A percentile compares a stretch with the other conserved stretches of the same genome.
Conservation (phyloP, 2,888 invertebrate species). For the Ennomos quercinarius region DNA sequence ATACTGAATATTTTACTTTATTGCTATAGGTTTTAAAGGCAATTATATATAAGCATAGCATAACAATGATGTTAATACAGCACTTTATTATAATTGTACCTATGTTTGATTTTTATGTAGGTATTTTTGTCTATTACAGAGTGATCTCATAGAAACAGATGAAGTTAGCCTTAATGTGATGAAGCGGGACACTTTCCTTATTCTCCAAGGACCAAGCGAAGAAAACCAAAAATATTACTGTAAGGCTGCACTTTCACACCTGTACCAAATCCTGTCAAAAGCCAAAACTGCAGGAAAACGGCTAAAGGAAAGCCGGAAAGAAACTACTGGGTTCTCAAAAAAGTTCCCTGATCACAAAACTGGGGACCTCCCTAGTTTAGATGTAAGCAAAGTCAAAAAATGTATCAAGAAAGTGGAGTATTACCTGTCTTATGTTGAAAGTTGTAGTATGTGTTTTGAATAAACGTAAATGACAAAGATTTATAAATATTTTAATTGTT, state of each 20-base stretch:
- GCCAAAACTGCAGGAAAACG: conserved; percentile 61
- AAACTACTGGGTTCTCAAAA: conserved; percentile 75
- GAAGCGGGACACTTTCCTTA: conserved; percentile 85
- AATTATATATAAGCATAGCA: too few relatives aligned
- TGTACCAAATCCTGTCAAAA: conserved; percentile 81
- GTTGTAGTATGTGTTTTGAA: conserved; percentile 60
- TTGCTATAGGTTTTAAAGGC: too few relatives aligned
- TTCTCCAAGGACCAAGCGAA: conserved; percentile 86
- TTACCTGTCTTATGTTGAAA: conserved; percentile 88
- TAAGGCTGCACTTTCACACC: conserved; percentile 88
- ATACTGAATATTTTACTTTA: too few relatives aligned
- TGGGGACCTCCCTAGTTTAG: conserved; percentile 78
- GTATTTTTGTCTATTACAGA: conserved; percentile 69
- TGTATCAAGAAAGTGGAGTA: conserved; percentile 89
- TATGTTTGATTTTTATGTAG: too few relatives aligned
- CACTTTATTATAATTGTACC: too few relatives aligned
- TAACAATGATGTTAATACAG: too few relatives aligned
- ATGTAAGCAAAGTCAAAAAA: conserved; percentile 81
- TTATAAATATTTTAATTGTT: too few relatives aligned
- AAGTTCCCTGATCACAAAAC: conserved; percentile 84
- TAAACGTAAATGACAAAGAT: conserved; percentile 29
- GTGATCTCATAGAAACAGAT: conserved; percentile 83
- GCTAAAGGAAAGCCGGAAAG: conserved; percentile 16
- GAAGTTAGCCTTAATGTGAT: conserved; percentile 84
- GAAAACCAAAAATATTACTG: conserved; percentile 85